Conservation (phyloP, 2,888 invertebrate genomes). For the Leucozona laternaria region DNA sequence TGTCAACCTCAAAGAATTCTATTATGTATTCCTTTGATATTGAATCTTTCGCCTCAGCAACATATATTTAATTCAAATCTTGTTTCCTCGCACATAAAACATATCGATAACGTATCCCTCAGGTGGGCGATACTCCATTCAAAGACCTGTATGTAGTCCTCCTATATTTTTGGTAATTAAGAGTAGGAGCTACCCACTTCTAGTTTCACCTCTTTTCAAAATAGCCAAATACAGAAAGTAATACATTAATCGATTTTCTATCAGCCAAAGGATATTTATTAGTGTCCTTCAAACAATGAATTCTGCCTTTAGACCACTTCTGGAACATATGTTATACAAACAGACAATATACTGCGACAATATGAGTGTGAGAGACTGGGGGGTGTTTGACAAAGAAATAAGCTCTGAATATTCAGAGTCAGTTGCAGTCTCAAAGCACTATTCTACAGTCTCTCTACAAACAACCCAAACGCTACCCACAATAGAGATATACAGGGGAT, state of each 20-base stretch:
- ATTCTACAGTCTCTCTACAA: background rate
- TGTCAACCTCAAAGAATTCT: background rate
- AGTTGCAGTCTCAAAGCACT: conserved; percentile 36
- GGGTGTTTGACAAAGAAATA: conserved; percentile 18
- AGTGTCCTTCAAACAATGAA: conserved; percentile 53
- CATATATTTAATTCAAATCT: background rate
- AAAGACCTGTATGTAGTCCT: background rate
- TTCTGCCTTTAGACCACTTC: conserved; percentile 33
- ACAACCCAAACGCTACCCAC: conserved; percentile 36
- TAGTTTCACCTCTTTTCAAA: background rate
- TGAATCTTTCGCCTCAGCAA: background rate
- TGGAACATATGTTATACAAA: conserved; percentile 18
- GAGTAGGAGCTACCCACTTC: background rate
- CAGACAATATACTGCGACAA: background rate
- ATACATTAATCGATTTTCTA: conserved; percentile 61
- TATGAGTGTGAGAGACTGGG: background rate
- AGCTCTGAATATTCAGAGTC: conserved; percentile 27
- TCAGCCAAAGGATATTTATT: conserved; percentile 47
- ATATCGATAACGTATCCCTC: background rate
- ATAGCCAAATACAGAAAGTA: conserved; percentile 24
- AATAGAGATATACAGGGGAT: conserved; percentile 15
- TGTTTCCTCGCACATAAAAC: background rate
- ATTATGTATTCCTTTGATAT: background rate
- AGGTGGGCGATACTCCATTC: background rate
- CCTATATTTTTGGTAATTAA: background rate